Evolutionary conservation across 2,797 vertebrate species (phyloP).

Genomic region (Manis pentadactyla): DNA sequence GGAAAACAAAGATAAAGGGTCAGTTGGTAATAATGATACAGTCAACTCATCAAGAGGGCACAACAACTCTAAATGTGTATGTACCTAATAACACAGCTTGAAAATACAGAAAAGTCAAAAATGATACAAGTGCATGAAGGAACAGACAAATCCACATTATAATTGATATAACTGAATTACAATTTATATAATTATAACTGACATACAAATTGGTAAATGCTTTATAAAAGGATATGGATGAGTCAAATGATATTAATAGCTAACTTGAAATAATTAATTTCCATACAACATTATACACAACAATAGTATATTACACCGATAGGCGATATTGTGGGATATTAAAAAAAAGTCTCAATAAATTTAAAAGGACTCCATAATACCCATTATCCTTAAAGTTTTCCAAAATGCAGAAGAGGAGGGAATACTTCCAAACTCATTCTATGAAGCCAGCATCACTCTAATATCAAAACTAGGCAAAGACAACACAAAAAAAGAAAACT

Average conservation of each 20-base stretch:
- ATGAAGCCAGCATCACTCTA: too few species aligned
- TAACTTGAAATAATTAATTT: slow-evolving; percentile 33
- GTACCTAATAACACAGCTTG: slow-evolving; percentile 21
- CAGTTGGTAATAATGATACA: not conserved
- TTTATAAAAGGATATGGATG: not conserved
- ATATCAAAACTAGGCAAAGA: too few species aligned
- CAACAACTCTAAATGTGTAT: slow-evolving; percentile 11
- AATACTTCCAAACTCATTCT: too few species aligned
- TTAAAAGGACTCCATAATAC: not conserved
- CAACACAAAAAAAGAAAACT: too few species aligned
- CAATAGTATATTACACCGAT: not conserved
- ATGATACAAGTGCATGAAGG: not conserved
- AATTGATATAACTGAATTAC: not conserved
- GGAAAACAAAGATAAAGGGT: slow-evolving; percentile 17
- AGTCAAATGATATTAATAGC: not conserved
- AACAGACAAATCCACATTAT: not conserved
- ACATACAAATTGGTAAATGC: too few species aligned
- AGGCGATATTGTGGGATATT: not conserved
- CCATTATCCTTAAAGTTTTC: too few species aligned
- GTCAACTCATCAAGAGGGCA: not conserved
- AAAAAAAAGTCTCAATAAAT: not conserved
- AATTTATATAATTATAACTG: too few species aligned
- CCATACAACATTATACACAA: not conserved
- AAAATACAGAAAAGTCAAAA: slow-evolving; percentile 35
- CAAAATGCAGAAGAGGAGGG: too few species aligned